phyloP scores from a whole-genome alignment of 2,888 invertebrate genomes.

The Platycheirus albimanus region DNA sequence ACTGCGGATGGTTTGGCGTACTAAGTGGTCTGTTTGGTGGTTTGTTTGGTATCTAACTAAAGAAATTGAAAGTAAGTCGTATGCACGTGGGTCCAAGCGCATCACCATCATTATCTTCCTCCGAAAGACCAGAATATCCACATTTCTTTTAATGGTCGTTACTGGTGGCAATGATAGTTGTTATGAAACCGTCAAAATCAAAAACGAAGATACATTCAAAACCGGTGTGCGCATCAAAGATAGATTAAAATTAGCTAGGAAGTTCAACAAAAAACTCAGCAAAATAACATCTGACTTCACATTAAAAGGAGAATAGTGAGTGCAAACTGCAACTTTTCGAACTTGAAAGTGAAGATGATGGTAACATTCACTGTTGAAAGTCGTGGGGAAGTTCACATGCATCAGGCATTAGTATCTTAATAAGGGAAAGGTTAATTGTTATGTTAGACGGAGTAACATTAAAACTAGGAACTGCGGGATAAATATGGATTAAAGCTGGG shows the following conservation, averaged over 20 bases:
- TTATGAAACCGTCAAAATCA: conserved; percentile 18
- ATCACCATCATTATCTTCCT: conserved; percentile 43
- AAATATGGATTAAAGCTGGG: too few species aligned
- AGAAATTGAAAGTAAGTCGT: conserved; percentile 67
- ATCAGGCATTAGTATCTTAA: background rate
- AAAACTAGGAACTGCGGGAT: too few species aligned
- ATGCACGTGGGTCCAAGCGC: conserved; percentile 33
- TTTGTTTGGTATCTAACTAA: background rate
- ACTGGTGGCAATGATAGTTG: conserved; percentile 11
- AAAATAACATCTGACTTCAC: background rate
- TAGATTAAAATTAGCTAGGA: conserved; percentile 56
- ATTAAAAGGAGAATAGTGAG: conserved; percentile 1
- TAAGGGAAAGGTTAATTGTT: too few species aligned
- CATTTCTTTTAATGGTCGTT: background rate
- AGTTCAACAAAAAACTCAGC: conserved; percentile 17
- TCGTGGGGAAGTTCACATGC: conserved; percentile 26
- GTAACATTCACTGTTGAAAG: background rate
- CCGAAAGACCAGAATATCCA: conserved; percentile 10
- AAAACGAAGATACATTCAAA: conserved; percentile 7
- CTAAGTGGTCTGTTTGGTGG: too few species aligned
- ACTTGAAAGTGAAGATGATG: conserved; percentile 47
- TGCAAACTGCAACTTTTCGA: conserved; percentile 50
- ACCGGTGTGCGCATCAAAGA: conserved; percentile 1
- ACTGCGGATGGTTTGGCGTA: too few species aligned
- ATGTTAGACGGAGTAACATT: too few species aligned